Conservation (phyloP, 1,140 invertebrate species). For the Brachionus asplanchnoidis region DNA sequence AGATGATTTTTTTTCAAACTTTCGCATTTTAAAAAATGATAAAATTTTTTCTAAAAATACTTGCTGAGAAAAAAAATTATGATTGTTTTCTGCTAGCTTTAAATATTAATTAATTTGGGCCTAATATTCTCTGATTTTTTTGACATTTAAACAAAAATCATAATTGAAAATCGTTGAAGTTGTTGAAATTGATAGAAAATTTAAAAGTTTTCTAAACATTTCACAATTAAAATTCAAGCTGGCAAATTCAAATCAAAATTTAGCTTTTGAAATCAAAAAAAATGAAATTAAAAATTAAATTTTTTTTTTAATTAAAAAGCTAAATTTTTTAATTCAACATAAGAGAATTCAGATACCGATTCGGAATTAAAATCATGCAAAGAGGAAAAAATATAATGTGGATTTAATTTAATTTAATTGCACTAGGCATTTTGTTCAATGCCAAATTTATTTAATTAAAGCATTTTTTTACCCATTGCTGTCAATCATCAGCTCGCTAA, state of each 20-base stretch:
- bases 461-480: neutral
- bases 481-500: neutral
- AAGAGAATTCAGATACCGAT: neutral
- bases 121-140: neutral
- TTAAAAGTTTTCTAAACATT: too few species aligned
- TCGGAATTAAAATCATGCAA: neutral
- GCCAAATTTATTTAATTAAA: neutral
- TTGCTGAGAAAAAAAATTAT: neutral
- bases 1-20: neutral
- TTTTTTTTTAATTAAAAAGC: too few species aligned
- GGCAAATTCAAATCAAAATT: too few species aligned
- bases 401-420: neutral
- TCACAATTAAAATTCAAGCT: too few species aligned
- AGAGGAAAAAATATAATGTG: neutral
- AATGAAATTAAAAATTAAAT: neutral
- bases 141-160: neutral
- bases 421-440: neutral
- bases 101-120: neutral
- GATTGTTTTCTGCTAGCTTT: neutral
- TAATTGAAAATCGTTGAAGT: neutral
- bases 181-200: too few species aligned
- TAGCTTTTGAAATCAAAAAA: too few species aligned
- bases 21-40: neutral
- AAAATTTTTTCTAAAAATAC: neutral
- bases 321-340: neutral